Evolutionary conservation across 2,888 invertebrate genomes (phyloP).

Genomic region (Cantharis rustica): DNA sequence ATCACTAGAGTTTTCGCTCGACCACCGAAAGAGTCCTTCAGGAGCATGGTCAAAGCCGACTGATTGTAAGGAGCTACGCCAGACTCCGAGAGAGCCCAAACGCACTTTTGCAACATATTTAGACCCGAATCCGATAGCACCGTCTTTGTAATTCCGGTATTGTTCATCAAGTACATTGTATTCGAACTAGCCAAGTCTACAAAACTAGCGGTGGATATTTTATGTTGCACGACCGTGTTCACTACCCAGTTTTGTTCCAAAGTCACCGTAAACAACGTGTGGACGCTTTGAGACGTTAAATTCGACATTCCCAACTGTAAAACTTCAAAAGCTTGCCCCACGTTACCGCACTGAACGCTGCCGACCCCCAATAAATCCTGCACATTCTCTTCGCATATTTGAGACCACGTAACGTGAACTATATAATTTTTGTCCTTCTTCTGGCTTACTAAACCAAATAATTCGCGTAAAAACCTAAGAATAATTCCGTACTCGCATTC

Average conservation of each 20-base stretch:
- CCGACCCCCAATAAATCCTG: constrained; percentile 60
- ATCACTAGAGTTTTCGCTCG: constrained; percentile 75
- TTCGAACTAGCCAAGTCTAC: constrained; percentile 69
- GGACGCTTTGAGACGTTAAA: constrained; percentile 62
- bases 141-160: constrained; percentile 56
- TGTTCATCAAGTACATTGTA: constrained; percentile 56
- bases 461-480: constrained; percentile 72
- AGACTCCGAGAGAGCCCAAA: constrained; percentile 62
- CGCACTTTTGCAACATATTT: constrained; percentile 69
- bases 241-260: constrained; percentile 76
- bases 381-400: constrained; percentile 71
- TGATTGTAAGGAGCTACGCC: constrained; percentile 60
- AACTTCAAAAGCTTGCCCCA: constrained; percentile 74
- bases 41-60: constrained; percentile 70
- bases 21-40: constrained; percentile 77
- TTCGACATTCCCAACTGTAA: constrained; percentile 69
- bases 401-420: constrained; percentile 74
- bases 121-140: constrained; percentile 66
- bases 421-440: constrained; percentile 69
- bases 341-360: constrained; percentile 64
- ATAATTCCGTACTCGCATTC: constrained; percentile 75
- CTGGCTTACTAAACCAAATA: constrained; percentile 69
- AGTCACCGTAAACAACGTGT: constrained; percentile 73
- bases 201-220: constrained; percentile 75
- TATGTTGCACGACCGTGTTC: constrained; percentile 70